Evolutionary conservation across 2,797 vertebrate genomes (phyloP).

Genomic region (Falco concolor): DNA sequence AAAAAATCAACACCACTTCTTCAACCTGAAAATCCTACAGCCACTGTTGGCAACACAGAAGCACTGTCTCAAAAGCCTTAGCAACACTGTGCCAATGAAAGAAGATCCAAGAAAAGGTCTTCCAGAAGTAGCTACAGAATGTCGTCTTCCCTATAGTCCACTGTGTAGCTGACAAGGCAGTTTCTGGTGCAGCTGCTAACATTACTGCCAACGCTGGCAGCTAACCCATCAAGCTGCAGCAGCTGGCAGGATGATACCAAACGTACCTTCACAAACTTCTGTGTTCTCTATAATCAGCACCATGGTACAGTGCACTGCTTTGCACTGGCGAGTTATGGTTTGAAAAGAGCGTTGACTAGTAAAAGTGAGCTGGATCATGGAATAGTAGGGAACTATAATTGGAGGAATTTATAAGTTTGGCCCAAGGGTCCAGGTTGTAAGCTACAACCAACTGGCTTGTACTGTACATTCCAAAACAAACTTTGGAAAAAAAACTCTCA

Average conservation of each 20-base stretch:
- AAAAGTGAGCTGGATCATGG: not conserved
- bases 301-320: accelerated
- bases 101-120: not conserved
- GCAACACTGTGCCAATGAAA: not conserved
- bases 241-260: not conserved
- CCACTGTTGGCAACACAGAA: not conserved
- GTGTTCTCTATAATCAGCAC: not conserved
- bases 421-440: not conserved
- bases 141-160: not conserved
- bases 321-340: not conserved
- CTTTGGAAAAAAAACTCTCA: not conserved
- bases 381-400: not conserved
- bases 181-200: not conserved
- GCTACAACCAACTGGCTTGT: not conserved
- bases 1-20: not conserved
- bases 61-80: not conserved
- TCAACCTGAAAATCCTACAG: not conserved
- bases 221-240: not conserved
- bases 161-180: not conserved
- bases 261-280: not conserved
- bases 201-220: not conserved
- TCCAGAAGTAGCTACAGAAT: not conserved
- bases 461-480: not conserved
- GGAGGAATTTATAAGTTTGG: not conserved
- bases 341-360: not conserved